Evolutionary conservation across 2,113 vertebrate species (phyloP).

Genomic region (Fregetta grallaria): DNA sequence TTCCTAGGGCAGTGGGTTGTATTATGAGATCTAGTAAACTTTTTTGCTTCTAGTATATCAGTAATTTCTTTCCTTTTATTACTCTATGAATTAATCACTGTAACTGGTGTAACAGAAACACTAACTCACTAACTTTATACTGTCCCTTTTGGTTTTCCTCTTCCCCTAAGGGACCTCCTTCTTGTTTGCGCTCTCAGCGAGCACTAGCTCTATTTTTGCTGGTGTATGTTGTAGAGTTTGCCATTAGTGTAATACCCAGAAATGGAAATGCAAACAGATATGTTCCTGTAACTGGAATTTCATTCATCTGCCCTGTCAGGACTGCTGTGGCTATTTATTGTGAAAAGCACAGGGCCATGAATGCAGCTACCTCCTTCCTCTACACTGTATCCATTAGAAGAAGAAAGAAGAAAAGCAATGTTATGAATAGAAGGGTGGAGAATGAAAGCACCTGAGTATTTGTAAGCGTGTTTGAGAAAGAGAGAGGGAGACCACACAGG

Average conservation of each 20-base stretch:
- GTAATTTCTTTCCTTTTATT: neutral
- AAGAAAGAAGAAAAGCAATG: neutral
- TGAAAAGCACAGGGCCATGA: neutral
- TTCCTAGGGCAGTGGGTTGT: neutral
- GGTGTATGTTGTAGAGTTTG: neutral
- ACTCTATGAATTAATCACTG: neutral
- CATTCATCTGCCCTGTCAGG: neutral
- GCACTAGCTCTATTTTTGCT: neutral
- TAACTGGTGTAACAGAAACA: neutral
- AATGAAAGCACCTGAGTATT: neutral
- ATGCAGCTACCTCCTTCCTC: neutral
- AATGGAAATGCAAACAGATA: neutral
- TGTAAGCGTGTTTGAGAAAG: neutral
- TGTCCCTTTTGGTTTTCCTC: neutral
- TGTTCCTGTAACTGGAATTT: neutral
- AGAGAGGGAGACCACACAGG: neutral
- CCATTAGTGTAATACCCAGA: neutral
- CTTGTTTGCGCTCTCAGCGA: neutral
- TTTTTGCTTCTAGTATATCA: neutral
- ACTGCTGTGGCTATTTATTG: neutral
- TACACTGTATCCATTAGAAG: neutral
- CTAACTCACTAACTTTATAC: neutral
- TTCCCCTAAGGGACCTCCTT: neutral
- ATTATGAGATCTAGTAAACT: neutral
- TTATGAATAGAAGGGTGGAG: neutral